A percentile compares a stretch with the other conserved stretches of the same genome.
Conservation (phyloP, 2,797 vertebrate species). For the Pteropus rufus region DNA sequence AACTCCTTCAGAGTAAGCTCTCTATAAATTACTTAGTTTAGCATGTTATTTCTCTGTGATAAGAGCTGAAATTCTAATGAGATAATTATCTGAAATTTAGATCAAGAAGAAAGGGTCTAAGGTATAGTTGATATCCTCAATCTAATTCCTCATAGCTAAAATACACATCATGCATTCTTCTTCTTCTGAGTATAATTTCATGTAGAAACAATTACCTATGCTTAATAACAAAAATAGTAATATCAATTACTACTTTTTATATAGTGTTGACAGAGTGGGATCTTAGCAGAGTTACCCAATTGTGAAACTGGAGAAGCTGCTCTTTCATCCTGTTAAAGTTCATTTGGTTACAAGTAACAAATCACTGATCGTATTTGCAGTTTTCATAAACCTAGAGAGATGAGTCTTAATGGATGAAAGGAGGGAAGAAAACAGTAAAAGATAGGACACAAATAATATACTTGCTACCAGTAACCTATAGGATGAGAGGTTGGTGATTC, state of each 20-base stretch:
- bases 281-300: background rate
- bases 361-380: background rate
- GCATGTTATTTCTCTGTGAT: background rate
- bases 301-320: background rate
- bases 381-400: background rate
- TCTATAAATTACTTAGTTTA: background rate
- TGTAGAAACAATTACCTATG: background rate
- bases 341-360: background rate
- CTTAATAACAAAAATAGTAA: background rate
- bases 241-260: background rate
- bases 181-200: background rate
- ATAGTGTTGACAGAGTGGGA: background rate
- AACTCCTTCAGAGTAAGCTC: background rate
- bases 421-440: background rate
- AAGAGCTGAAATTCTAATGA: background rate
- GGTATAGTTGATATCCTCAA: background rate
- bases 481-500: background rate
- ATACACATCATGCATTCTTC: background rate
- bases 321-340: background rate
- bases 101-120: background rate
- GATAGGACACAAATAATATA: background rate
- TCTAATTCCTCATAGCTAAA: background rate
- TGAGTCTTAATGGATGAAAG: background rate
- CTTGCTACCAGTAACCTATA: background rate
- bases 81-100: background rate